Evolutionary conservation across 37 sponge, comb jelly and placozoan genomes (phyloP), one percentile per base, ranked within the genome.

Genomic region (Sycon ciliatum): DNA sequence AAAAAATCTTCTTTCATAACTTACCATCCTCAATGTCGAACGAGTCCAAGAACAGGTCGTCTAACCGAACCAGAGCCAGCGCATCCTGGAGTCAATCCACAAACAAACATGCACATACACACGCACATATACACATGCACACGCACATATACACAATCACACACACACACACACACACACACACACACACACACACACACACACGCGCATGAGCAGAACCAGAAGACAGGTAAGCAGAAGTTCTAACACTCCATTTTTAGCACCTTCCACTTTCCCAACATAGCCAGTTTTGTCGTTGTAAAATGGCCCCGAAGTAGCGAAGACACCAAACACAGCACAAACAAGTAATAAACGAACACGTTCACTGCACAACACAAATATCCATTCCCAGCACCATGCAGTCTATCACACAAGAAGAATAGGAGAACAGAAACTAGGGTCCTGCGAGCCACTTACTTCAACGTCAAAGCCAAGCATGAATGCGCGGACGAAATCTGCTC

Each of bases 391-490:
- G 30, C 22, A 18, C 24, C 30, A 29, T 4, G 27, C 9, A 61
- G n/a, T 24, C 11, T 18, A 24, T 11, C 9, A 16, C 24, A 32
- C 54, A 52, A 39, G 5, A 1, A 54, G 72, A 23, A 11, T 20
- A 29, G 6, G 33, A 13, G 11, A 34, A 67, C 32, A 63, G 27
- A 64, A 20, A 71, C 40, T 24, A 64, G 40, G 4, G 72, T 23
- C 9, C 23, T 46, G 39, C 69, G 20, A n/a, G 16, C 7, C 24
- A 57, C 75, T 67, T 5, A 87, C 88, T 33, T 87, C 99, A 23
- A 89, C 86, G 36, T 82, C 86, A 71, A 98, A 98, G 24, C 99
- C 99, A 23, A 98, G 65, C 77, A 84, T 84, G 71, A 98, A 98
- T 11, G 99, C 99, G 56, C 71, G 69, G 62, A 98, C 88, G 75